These are phyloP conservation scores for Corythornis leucogaster DNA, from an alignment of 2,797 vertebrate genomes.

Conservation along the genomic window DNA sequence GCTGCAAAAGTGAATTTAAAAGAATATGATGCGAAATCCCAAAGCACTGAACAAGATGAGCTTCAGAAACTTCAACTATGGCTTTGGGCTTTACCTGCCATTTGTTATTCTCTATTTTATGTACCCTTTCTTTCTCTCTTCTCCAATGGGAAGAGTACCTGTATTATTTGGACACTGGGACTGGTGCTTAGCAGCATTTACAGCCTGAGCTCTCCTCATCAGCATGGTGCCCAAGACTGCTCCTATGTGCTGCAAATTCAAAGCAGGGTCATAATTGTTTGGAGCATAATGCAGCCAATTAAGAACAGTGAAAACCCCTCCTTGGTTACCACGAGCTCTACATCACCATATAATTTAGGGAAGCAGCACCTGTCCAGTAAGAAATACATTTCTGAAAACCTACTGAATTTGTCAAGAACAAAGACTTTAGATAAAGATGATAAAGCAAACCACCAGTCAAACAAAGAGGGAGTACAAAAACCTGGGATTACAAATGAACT, in stretches of 20 bases:
- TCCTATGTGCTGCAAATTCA: slow-evolving; percentile 20
- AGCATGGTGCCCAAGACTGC: not conserved
- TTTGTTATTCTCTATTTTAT: not conserved
- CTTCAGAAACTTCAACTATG: not conserved
- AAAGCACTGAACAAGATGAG: not conserved
- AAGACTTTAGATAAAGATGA: slow-evolving; percentile 23
- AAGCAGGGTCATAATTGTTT: not conserved
- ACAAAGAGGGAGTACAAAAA: slow-evolving; percentile 20
- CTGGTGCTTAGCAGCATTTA: not conserved
- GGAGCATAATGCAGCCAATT: not conserved
- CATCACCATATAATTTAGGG: not conserved
- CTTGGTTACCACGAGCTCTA: not conserved
- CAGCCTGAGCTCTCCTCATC: not conserved
- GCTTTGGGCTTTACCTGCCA: slow-evolving; percentile 9
- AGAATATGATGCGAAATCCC: not conserved
- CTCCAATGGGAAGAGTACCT: not conserved
- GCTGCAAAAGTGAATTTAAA: not conserved
- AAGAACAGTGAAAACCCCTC: not conserved
- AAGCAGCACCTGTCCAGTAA: not conserved
- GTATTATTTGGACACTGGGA: not conserved
- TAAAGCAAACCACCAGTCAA: not conserved
- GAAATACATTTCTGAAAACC: not conserved
- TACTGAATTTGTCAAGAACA: not conserved
- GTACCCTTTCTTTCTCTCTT: not conserved
- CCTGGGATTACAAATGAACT: not conserved